Base-by-base conservation (phyloP, 35 echinoderm and acorn worm species). In the Eucidaris tribuloides region DNA sequence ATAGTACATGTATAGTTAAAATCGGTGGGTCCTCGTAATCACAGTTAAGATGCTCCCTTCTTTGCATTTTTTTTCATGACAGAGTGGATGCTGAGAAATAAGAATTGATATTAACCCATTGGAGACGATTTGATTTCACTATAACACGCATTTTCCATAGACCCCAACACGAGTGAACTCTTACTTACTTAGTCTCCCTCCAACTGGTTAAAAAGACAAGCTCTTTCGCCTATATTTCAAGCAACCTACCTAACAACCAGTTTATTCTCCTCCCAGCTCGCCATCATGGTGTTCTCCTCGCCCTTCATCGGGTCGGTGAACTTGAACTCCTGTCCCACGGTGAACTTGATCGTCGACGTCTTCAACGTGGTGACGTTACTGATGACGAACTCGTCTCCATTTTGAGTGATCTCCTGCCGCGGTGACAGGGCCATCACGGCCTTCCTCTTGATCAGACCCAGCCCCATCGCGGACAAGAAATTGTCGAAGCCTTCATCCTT, bases 311-410 rank as follows among this genome's bases (percentile, higher is more conserved):
- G 33, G 36, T 72, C 43, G 25, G 28, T 72, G 22, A 72, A 72
- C 38, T 72, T 37, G 38, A 72, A 72, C 11, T 72, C 66, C 28
- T 72, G 66, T 0, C 66, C 66, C 20, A 72, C 35, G 7, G 66
- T 72, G 35, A 72, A 72, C 66, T 72, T 35, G 6, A 72, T 1
- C 4, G 66, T 72, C 7, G 28, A n/a, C 23, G 79, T 82, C 52
- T 60, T 82, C 15, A 82, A 23, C 19, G 79, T 33, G 33, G 78
- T 81, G 2, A 43, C 40, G 24, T 56, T 82, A n/a, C 35, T 56
- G 27, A 82, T 30, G 18, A 60, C 58, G 57, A 82, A 82, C 28
- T 61, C 30, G 57, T 82, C 79, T 32, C 56, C 79, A 18, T 82
- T 59, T 29, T 82, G 79, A 14, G 45, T 58, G 5, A 82, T 82